Conservation (phyloP, 2,797 vertebrate species). For the Heteromormyrus szaboi region DNA sequence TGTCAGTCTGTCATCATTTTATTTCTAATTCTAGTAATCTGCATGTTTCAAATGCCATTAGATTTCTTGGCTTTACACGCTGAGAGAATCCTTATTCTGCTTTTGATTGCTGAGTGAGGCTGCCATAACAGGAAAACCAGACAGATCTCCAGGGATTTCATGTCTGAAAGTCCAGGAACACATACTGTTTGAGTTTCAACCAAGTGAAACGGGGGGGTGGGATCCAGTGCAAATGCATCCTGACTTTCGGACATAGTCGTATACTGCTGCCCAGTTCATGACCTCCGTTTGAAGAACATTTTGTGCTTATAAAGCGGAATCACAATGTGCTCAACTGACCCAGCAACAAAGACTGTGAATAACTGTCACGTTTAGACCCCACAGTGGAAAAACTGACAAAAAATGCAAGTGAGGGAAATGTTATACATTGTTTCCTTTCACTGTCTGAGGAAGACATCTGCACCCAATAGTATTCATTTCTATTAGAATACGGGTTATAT, state of each 20-base stretch:
- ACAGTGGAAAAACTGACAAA: constrained; percentile 27
- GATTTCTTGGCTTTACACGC: not conserved
- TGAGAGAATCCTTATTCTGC: not conserved
- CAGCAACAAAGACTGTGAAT: not conserved
- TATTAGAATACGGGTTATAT: not conserved
- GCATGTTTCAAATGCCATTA: not conserved
- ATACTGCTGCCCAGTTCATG: constrained; percentile 27
- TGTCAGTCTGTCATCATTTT: not conserved
- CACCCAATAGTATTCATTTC: not conserved
- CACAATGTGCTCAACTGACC: constrained; percentile 6
- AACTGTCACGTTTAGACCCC: constrained; percentile 5
- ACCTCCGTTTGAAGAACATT: constrained; percentile 21
- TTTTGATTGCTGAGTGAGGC: not conserved
- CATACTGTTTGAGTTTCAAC: not conserved
- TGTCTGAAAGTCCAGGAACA: not conserved
- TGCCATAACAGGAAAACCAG: not conserved
- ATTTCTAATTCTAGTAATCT: not conserved
- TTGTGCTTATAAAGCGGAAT: not conserved
- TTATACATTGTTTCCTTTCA: not conserved
- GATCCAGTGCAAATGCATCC: not conserved
- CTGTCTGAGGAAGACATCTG: not conserved
- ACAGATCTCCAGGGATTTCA: not conserved
- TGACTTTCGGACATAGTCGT: constrained; percentile 34
- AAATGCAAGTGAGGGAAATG: not conserved
- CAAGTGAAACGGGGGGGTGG: not conserved